Conservation (phyloP, 30 jellyfish, hydroid and myxozoan genomes). For the Morbakka virulenta region DNA sequence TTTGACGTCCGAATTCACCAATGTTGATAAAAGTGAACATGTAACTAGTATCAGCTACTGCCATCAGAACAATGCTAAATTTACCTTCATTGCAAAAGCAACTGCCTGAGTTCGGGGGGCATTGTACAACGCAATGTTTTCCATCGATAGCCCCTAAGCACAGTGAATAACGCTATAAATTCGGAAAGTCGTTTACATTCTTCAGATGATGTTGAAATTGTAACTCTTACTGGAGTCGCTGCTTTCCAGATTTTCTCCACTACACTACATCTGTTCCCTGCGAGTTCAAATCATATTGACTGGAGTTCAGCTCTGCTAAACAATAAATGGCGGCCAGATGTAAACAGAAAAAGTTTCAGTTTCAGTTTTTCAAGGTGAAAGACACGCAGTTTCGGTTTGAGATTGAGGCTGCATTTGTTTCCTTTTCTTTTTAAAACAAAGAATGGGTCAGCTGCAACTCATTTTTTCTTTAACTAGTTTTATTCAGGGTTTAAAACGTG, state of each 20-base stretch:
- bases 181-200: constrained; percentile 26
- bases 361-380: too few species aligned
- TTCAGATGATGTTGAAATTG: background rate
- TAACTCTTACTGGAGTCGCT: constrained; percentile 12
- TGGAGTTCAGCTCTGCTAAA: too few species aligned
- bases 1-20: constrained; percentile 22
- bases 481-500: too few species aligned
- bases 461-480: too few species aligned
- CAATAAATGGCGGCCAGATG: too few species aligned
- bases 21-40: constrained; percentile 22
- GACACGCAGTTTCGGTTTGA: too few species aligned
- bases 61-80: constrained; percentile 2
- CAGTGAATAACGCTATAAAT: constrained; percentile 14
- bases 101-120: constrained; percentile 28
- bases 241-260: constrained; percentile 34
- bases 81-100: constrained; percentile 10
- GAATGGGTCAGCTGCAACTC: too few species aligned
- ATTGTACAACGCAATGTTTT: constrained; percentile 3
- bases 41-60: constrained; percentile 31
- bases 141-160: constrained; percentile 28
- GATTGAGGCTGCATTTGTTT: too few species aligned
- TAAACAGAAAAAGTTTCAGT: too few species aligned
- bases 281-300: too few species aligned
- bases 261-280: too few species aligned
- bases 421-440: too few species aligned